phyloP scores from a whole-genome alignment of 1,140 invertebrate genomes.

The Brachionus calyciflorus region DNA sequence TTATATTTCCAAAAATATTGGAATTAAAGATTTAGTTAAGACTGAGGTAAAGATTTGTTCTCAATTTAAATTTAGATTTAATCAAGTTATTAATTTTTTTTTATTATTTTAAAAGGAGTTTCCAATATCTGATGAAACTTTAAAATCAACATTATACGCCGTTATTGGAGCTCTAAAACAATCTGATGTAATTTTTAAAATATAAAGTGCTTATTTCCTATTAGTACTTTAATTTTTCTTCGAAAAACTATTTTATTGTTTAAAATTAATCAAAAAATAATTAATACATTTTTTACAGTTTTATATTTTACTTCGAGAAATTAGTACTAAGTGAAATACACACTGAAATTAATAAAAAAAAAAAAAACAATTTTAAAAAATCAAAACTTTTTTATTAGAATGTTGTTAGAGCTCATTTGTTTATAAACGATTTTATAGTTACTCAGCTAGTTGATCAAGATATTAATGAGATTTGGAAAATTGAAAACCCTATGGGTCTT shows the following conservation, averaged over 20 bases:
- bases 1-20: constrained; percentile 71
- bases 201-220: no score
- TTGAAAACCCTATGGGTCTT: constrained; percentile 71
- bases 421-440: constrained; percentile 82
- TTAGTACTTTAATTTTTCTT: no score
- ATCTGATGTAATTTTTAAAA: constrained; percentile 54
- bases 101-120: constrained; percentile 66
- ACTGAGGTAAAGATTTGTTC: constrained; percentile 65
- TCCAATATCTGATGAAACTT: constrained; percentile 68
- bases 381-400: no score
- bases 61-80: no score
- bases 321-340: no score
- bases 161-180: constrained; percentile 70
- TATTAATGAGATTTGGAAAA: constrained; percentile 73
- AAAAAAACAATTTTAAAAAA: no score
- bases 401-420: constrained; percentile 67
- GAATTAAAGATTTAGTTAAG: constrained; percentile 76
- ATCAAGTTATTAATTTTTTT: background rate
- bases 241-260: no score
- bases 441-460: constrained; percentile 76
- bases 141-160: constrained; percentile 76
- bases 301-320: no score
- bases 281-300: no score
- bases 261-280: no score
- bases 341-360: no score